Conservation (phyloP, 2,888 invertebrate species). For the Steromphala cineraria region DNA sequence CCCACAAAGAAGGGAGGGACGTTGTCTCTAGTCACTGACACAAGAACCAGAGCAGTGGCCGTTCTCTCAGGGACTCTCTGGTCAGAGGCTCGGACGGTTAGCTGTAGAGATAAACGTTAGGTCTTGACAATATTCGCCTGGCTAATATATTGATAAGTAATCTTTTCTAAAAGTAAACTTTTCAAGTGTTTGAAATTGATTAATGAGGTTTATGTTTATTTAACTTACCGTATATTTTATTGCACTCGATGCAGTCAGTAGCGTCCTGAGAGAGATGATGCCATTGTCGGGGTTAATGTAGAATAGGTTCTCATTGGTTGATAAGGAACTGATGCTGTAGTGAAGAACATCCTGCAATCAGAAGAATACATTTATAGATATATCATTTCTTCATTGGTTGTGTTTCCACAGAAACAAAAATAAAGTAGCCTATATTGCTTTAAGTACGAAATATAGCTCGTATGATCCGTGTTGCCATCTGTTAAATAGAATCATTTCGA, state of each 20-base stretch:
- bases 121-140: too few species aligned
- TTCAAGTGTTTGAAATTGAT: too few species aligned
- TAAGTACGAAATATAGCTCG: too few species aligned
- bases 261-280: conserved; percentile 51
- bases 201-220: too few species aligned
- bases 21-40: conserved; percentile 51
- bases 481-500: too few species aligned
- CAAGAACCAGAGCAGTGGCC: conserved; percentile 49
- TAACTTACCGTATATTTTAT: conserved; percentile 43
- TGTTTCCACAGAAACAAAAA: too few species aligned
- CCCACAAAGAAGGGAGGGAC: conserved; percentile 45
- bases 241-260: conserved; percentile 33
- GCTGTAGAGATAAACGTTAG: conserved; percentile 22
- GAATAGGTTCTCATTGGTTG: conserved; percentile 42
- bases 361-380: too few species aligned
- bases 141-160: too few species aligned
- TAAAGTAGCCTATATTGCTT: too few species aligned
- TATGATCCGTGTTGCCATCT: too few species aligned
- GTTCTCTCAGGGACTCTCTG: conserved; percentile 49
- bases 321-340: conserved; percentile 43
- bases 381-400: too few species aligned
- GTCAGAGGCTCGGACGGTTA: conserved; percentile 46
- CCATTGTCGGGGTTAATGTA: conserved; percentile 62
- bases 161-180: too few species aligned
- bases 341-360: conserved; percentile 54